Base-by-base conservation (phyloP, 2,797 vertebrate species). In the Crenichthys baileyi region DNA sequence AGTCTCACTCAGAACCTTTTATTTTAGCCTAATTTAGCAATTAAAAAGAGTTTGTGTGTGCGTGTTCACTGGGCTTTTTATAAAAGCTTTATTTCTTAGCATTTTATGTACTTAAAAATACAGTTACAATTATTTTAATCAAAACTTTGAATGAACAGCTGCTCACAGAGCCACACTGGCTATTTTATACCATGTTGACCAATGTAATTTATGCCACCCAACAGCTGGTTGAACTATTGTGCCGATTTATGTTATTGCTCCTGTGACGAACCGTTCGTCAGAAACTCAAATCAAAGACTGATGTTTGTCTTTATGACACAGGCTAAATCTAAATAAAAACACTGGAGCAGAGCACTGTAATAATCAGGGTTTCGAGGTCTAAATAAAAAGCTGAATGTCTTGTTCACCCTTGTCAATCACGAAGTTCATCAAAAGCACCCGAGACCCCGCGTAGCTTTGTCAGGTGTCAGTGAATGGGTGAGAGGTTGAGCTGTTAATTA, bases 401-500 rank as follows among this genome's bases (percentile, higher is more conserved):
- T 53, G 76, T 71, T 87, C 78, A 82, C 50, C 83, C 84, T 67
- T 81, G 88, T 92, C 93, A 92, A 86, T 93, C 88, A 86, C 24
- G 15, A 11, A 11, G 58, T 73, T 71, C 20, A 58, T 85, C 81
- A 90, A 74, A 84, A 83, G 79, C 72, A 86, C 67, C 48, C 13
- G 39, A 79, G 75, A 78, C 79, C 65, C 65, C n/a, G 73, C 56
- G 5, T 67, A 70, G 78, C 75, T 82, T 83, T 7, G 76, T 88
- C 84, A 75, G 90, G 83, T 86, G 83, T 78, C 63, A 87, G 77
- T 75, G 76, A 72, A 31, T 15, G 65, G 87, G 63, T 85, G 82
- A 93, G 82, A 91, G 93, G 90, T 89, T 82, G 91, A 90, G 89
- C 67, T 91, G 91, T 93, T 94, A 95, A 95, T 95, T 92, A 94